Conservation (phyloP, 2,888 invertebrate genomes). For the Tipula helvola region DNA sequence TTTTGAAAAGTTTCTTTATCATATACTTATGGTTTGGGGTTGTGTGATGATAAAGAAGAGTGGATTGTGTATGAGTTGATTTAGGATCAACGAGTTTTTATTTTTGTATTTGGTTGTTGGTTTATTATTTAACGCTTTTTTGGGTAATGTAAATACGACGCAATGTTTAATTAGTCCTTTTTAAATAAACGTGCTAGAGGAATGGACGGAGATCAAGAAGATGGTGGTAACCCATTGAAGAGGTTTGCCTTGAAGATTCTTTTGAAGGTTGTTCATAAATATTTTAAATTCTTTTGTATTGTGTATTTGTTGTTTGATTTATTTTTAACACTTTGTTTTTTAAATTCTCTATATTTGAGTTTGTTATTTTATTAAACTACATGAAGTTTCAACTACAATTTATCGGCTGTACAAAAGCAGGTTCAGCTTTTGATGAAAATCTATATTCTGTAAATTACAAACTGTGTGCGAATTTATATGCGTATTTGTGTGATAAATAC, state of each 20-base stretch:
- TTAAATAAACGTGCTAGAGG: background rate
- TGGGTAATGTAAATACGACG: background rate
- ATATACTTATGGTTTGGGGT: background rate
- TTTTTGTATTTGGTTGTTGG: background rate
- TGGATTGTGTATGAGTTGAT: background rate
- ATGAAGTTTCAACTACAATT: no score
- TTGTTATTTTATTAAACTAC: no score
- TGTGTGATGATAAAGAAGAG: background rate
- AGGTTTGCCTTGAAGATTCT: background rate
- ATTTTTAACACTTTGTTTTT: background rate
- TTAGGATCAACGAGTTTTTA: background rate
- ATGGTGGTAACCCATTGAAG: background rate
- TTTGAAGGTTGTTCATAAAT: background rate
- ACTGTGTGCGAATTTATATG: no score
- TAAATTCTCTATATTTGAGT: background rate
- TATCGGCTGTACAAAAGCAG: no score
- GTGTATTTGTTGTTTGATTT: background rate
- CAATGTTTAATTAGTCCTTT: background rate
- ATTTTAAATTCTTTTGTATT: background rate
- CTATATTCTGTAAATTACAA: no score
- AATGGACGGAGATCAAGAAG: background rate
- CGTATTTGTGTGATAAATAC: no score
- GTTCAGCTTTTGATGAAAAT: no score
- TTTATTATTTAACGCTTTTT: background rate
- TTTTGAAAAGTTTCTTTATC: background rate